phyloP scores from a whole-genome alignment of 2,888 invertebrate genomes.

The Argyra leucocephala region DNA sequence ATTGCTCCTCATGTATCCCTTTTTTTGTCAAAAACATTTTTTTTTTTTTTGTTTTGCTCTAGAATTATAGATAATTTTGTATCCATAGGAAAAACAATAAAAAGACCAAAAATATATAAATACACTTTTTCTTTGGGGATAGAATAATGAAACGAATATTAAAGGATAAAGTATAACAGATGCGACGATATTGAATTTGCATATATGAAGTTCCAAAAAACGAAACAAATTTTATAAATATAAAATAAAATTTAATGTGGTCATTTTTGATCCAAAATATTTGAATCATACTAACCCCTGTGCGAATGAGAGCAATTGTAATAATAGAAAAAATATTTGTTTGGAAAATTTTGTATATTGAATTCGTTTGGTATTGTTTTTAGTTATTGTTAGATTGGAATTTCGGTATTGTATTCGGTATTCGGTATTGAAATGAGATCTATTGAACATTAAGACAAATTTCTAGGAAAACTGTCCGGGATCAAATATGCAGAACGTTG shows the following conservation, averaged over 20 bases:
- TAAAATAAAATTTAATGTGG: neutral
- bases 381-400: too few relatives aligned
- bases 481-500: too few relatives aligned
- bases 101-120: neutral
- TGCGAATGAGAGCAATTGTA: too few relatives aligned
- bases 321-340: too few relatives aligned
- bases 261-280: neutral
- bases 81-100: neutral
- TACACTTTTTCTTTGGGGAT: neutral
- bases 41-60: neutral
- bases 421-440: too few relatives aligned
- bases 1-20: neutral
- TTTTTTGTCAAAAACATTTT: neutral
- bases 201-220: neutral
- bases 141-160: neutral
- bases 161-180: neutral
- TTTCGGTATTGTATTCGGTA: too few relatives aligned
- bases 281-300: neutral
- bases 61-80: neutral
- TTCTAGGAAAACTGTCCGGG: too few relatives aligned
- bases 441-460: too few relatives aligned
- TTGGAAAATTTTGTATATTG: too few relatives aligned
- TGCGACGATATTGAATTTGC: constrained; percentile 1
- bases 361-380: too few relatives aligned
- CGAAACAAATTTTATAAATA: neutral